Evolutionary conservation across 2,113 vertebrate genomes (phyloP).

Genomic region (Panthera uncia): DNA sequence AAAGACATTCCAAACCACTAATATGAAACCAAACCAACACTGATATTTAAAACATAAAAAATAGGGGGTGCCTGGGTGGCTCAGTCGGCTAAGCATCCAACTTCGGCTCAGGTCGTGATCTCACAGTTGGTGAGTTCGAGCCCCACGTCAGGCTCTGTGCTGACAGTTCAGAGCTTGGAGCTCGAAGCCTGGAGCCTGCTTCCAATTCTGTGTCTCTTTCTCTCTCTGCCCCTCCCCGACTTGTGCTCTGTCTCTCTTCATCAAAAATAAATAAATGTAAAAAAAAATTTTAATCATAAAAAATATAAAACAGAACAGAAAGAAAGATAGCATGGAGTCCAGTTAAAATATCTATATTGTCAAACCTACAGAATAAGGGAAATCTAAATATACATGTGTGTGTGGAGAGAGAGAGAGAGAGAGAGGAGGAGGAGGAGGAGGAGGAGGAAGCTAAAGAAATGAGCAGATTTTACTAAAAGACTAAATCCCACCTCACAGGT

Average conservation of each 20-base stretch:
- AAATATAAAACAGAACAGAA: neutral
- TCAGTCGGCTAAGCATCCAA: no score
- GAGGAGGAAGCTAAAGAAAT: neutral
- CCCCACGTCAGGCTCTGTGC: no score
- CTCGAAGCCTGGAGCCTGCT: no score
- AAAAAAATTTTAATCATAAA: neutral
- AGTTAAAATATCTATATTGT: neutral
- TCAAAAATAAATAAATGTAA: neutral
- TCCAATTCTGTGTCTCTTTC: no score
- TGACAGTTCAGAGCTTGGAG: no score
- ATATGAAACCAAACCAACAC: neutral
- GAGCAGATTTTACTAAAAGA: neutral
- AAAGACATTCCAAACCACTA: slow-evolving; percentile 1
- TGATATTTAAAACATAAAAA: neutral
- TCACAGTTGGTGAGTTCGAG: no score
- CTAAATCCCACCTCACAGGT: neutral
- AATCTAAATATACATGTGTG: neutral
- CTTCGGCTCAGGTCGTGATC: no score
- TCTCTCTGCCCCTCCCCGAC: no score
- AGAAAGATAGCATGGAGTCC: neutral
- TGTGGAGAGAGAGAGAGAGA: neutral
- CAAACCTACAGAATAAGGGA: neutral
- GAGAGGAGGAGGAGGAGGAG: neutral
- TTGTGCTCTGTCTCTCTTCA: no score
- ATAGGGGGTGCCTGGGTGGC: no score